Percentiles rank a stretch among this genome's conserved stretches.
Conservation (phyloP, 2,888 invertebrate species). For the Caradrina clavipalpis region DNA sequence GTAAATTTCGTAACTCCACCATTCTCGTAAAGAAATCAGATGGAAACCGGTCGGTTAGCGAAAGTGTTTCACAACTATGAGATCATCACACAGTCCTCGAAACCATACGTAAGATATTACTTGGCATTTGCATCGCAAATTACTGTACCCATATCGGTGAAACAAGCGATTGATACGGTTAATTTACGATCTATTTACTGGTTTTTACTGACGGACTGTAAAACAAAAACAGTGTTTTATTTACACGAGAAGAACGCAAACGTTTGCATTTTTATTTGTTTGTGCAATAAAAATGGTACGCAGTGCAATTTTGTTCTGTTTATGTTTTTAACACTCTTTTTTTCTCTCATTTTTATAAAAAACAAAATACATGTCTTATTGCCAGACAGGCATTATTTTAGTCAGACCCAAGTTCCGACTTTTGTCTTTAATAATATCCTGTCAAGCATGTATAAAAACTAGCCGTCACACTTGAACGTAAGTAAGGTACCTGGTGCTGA, state of each 20-base stretch:
- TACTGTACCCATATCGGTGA: slow-evolving; percentile 15
- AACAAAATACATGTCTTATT: no score
- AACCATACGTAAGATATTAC: slow-evolving; percentile 32
- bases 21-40: slow-evolving; percentile 56
- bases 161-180: slow-evolving; percentile 27
- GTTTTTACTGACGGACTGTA: background rate
- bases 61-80: slow-evolving; percentile 63
- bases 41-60: slow-evolving; percentile 60
- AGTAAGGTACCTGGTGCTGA: no score
- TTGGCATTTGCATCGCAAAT: slow-evolving; percentile 43
- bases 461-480: no score
- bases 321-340: no score
- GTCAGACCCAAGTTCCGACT: no score
- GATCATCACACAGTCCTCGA: slow-evolving; percentile 47
- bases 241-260: background rate
- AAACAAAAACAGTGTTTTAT: slow-evolving; percentile 7
- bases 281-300: slow-evolving; percentile 14
- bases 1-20: slow-evolving; percentile 63
- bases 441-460: no score
- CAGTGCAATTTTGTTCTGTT: background rate
- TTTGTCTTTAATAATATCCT: no score
- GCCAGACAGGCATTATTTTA: no score
- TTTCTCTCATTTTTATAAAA: background rate
- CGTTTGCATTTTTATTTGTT: slow-evolving; percentile 7
- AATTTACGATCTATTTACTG: slow-evolving; percentile 26